Evolutionary conservation across 2,888 invertebrate genomes (phyloP).

Genomic region (Thymelicus sylvestris): DNA sequence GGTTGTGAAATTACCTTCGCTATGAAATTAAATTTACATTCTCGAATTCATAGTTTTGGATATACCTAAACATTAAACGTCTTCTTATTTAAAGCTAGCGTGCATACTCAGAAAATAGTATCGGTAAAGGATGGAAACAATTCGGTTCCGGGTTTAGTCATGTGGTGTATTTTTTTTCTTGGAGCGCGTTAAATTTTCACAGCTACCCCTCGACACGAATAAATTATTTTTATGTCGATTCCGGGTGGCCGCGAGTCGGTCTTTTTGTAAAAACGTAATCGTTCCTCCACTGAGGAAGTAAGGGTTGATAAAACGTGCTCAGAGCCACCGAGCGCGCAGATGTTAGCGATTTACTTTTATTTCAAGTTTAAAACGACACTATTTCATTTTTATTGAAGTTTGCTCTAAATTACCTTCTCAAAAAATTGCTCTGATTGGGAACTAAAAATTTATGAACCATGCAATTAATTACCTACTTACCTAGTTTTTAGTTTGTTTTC

Average conservation of each 20-base stretch:
- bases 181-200: conserved; percentile 75
- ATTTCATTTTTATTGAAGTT: conserved; percentile 32
- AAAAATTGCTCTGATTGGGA: conserved; percentile 11
- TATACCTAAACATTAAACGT: too few relatives aligned
- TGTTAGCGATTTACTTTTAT: conserved; percentile 46
- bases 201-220: conserved; percentile 75
- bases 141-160: conserved; percentile 62
- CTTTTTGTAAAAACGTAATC: conserved; percentile 66
- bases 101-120: conserved; percentile 47
- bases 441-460: conserved; percentile 13
- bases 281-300: conserved; percentile 70
- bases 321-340: conserved; percentile 54
- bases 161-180: conserved; percentile 76
- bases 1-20: conserved; percentile 56
- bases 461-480: conserved; percentile 11
- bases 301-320: conserved; percentile 66
- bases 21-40: not conserved
- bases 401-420: conserved; percentile 21
- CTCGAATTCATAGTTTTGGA: not conserved
- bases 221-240: conserved; percentile 80
- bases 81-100: conserved; percentile 41
- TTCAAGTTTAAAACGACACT: conserved; percentile 27
- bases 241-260: conserved; percentile 71
- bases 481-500: not conserved
- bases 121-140: conserved; percentile 59